Conservation (phyloP, 1,140 invertebrate genomes). For the Brachionus rubens region DNA sequence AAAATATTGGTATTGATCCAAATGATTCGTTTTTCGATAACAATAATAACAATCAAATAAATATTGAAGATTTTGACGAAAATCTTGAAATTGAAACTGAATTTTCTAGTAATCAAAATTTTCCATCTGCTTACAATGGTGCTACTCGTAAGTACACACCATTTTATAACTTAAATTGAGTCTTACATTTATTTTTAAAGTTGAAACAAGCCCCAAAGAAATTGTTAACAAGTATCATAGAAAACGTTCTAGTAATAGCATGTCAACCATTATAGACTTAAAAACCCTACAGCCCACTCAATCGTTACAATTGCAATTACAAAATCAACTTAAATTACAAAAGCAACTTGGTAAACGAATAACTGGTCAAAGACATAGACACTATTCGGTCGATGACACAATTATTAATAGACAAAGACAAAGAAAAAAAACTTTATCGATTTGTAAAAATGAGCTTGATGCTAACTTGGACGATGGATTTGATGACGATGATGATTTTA, state of each 20-base stretch:
- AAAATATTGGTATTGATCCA: not conserved
- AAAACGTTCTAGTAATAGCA: slow-evolving; percentile 14
- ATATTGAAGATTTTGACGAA: not conserved
- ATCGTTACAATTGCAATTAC: not conserved
- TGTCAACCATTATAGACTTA: not conserved
- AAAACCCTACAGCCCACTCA: slow-evolving; percentile 12
- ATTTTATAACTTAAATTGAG: too few species aligned
- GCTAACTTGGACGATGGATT: not conserved
- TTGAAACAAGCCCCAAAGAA: not conserved
- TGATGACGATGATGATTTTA: not conserved
- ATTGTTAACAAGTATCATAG: not conserved
- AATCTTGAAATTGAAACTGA: not conserved
- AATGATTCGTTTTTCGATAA: not conserved
- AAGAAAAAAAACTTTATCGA: slow-evolving; percentile 20
- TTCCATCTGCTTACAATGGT: too few species aligned
- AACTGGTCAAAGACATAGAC: slow-evolving; percentile 1
- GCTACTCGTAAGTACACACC: too few species aligned
- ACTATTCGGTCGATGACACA: slow-evolving; percentile 5
- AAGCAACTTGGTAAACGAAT: not conserved
- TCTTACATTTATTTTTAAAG: not conserved
- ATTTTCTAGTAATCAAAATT: too few species aligned
- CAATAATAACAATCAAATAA: not conserved
- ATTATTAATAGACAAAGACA: not conserved
- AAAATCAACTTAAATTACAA: slow-evolving; percentile 17
- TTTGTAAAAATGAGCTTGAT: not conserved